These are phyloP conservation scores for Malurus alboscapulatus DNA, from an alignment of 2,113 vertebrate genomes.

Conservation along the genomic window DNA sequence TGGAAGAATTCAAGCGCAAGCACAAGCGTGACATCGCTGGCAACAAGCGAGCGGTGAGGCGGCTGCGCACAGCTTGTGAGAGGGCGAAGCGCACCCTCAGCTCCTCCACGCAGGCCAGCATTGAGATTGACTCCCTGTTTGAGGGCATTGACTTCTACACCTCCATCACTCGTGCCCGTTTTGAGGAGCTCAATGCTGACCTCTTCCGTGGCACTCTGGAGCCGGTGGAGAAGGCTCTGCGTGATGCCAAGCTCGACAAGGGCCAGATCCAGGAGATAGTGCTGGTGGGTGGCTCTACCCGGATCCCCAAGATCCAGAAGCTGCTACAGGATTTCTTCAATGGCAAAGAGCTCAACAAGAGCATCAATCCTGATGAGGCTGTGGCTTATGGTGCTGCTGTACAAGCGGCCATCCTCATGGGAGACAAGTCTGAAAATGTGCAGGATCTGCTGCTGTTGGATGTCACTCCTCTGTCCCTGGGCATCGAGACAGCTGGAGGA, in stretches of 20 bases:
- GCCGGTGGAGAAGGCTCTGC: slow-evolving; percentile 82
- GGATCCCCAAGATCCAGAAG: slow-evolving; percentile 85
- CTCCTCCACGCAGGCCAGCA: slow-evolving; percentile 82
- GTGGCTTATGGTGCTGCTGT: slow-evolving; percentile 81
- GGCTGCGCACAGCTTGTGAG: slow-evolving; percentile 82
- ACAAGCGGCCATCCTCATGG: slow-evolving; percentile 82
- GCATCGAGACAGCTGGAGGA: slow-evolving; percentile 81
- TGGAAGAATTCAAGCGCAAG: slow-evolving; percentile 84
- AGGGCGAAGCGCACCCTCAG: slow-evolving; percentile 82
- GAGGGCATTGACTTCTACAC: slow-evolving; percentile 98
- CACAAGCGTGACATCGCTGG: slow-evolving; percentile 80
- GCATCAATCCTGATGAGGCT: slow-evolving; percentile 84
- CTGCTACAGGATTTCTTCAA: slow-evolving; percentile 85
- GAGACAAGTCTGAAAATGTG: slow-evolving; percentile 83
- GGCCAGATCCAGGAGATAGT: slow-evolving; percentile 82
- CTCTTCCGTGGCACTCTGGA: slow-evolving; percentile 83
- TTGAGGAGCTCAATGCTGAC: slow-evolving; percentile 91
- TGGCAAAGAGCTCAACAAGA: slow-evolving; percentile 84
- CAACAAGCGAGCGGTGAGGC: slow-evolving; percentile 80
- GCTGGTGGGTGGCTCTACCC: slow-evolving; percentile 83
- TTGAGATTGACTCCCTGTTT: slow-evolving; percentile 89
- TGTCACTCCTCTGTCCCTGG: slow-evolving; percentile 81
- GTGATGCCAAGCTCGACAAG: slow-evolving; percentile 83
- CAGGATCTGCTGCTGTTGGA: slow-evolving; percentile 82
- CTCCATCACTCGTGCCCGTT: slow-evolving; percentile 94